Conservation (phyloP, 2,113 vertebrate genomes). For the Prionailurus viverrinus region DNA sequence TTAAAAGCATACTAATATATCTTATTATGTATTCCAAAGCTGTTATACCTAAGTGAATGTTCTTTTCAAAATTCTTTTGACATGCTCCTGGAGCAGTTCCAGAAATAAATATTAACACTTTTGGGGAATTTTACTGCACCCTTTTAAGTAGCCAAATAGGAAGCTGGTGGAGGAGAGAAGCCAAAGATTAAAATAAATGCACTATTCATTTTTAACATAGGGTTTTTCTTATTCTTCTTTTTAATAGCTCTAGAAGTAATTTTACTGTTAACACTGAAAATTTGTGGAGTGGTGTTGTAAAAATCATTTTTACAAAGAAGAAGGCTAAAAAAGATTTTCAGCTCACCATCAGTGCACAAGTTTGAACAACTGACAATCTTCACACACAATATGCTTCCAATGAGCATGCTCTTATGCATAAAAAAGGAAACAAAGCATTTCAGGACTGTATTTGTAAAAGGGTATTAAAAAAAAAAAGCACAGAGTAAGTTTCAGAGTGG, state of each 20-base stretch:
- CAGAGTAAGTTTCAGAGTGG: conserved; percentile 46
- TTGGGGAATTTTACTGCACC: conserved; percentile 68
- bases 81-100: conserved; percentile 70
- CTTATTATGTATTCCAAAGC: conserved; percentile 70
- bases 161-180: background rate
- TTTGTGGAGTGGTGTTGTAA: conserved; percentile 45
- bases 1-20: conserved; percentile 64
- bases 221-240: conserved; percentile 64
- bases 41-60: conserved; percentile 62
- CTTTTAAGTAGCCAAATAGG: conserved; percentile 62
- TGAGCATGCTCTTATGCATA: conserved; percentile 40
- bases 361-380: conserved; percentile 71
- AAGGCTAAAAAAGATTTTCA: conserved; percentile 63
- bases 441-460: conserved; percentile 40
- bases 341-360: conserved; percentile 63
- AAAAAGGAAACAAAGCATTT: conserved; percentile 73
- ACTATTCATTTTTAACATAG: conserved; percentile 75
- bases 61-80: conserved; percentile 79
- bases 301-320: conserved; percentile 73
- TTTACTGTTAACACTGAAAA: conserved; percentile 68
- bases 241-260: conserved; percentile 63
- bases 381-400: conserved; percentile 74
- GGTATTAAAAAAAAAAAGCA: conserved; percentile 37
- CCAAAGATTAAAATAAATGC: conserved; percentile 72
- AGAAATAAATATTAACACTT: conserved; percentile 72